Base-by-base conservation (phyloP, 2,888 invertebrate genomes). In the Polylopha cassiicola region DNA sequence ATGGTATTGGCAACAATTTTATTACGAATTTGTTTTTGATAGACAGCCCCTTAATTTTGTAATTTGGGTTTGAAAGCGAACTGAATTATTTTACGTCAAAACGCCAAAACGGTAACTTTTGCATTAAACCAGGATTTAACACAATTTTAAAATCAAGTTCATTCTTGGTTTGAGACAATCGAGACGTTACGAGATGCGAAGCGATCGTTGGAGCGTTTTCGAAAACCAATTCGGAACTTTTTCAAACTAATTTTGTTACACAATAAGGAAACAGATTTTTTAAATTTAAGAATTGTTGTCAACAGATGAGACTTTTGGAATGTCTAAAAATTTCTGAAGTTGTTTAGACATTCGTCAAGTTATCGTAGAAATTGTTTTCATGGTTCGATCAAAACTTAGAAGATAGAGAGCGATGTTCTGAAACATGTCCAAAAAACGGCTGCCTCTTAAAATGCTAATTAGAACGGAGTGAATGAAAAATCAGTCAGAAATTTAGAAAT, bases 401-500 rank as follows among this genome's bases (percentile, higher is more conserved):
- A 27, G 30, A 30, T 24, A 36, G 11, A 41, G 29, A 41, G 21
- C 24, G 29, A 34, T 29, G 20, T 30, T 41, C 30, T 36, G 41
- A 30, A 41, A 33, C 18, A 36, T 36, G 24, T 24, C 36, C 36
- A 16, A 41, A 36, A 24, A 36, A 41, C 16, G 26, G 69, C 68
- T 65, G 68, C 74, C 71, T 73, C 66, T 73, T 73, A 67, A 74
- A 69, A 75, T 73, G 71, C 66, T 63, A 74, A 61, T 75, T 68
- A 67, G 73, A 73, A 73, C 65, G 75, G 65, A 70, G 65, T 63
- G 61, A 67, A 62, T 57, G 66, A 16, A 33, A 29, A 39, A 23
- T 10, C 11, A 29, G 62, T 73, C 69, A 71, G 65, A 72, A 57
- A 61, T 57, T 60, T 48, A 53, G 49, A 58, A 60, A 55, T 53